Conservation (phyloP, 2,113 vertebrate species). For the Stegastes partitus region DNA sequence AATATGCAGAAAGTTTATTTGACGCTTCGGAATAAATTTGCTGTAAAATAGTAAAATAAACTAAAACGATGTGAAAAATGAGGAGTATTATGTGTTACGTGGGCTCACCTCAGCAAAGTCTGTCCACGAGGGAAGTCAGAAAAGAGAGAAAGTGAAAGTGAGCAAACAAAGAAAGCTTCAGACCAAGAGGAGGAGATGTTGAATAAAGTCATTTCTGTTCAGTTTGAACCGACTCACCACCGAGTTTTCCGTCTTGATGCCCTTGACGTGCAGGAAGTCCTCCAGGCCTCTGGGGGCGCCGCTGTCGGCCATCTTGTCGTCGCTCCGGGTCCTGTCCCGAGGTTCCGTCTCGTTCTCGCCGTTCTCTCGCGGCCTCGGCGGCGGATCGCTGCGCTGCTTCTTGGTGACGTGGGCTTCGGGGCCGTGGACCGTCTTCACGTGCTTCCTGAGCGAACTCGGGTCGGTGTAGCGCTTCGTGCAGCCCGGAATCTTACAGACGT, state of each 20-base stretch:
- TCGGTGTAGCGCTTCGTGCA: conserved; percentile 99
- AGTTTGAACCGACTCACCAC: conserved; percentile 88
- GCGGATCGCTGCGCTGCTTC: conserved; percentile 91
- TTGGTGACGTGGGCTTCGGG: conserved; percentile 97
- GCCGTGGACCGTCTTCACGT: conserved; percentile 98
- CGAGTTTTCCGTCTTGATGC: conserved; percentile 94
- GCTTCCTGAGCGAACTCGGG: conserved; percentile 97
- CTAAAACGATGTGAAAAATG: background rate
- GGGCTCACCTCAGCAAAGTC: conserved; percentile 97
- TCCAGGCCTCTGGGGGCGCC: conserved; percentile 86
- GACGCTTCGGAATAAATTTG: no score
- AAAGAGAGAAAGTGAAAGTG: conserved; percentile 83
- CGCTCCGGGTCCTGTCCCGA: conserved; percentile 76
- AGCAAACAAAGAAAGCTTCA: conserved; percentile 51
- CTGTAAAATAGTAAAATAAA: no score
- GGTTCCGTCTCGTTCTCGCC: conserved; percentile 89
- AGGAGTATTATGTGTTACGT: background rate
- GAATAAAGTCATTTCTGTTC: no score
- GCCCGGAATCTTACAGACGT: conserved; percentile 97
- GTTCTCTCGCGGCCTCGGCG: conserved; percentile 87
- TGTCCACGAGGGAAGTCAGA: conserved; percentile 91
- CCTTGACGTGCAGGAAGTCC: conserved; percentile 92
- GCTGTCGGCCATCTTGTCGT: conserved; percentile 84
- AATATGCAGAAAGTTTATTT: no score
- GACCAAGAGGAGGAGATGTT: conserved; percentile 10